Conservation (phyloP, 1,140 invertebrate genomes). For the Helicoverpa armigera region DNA sequence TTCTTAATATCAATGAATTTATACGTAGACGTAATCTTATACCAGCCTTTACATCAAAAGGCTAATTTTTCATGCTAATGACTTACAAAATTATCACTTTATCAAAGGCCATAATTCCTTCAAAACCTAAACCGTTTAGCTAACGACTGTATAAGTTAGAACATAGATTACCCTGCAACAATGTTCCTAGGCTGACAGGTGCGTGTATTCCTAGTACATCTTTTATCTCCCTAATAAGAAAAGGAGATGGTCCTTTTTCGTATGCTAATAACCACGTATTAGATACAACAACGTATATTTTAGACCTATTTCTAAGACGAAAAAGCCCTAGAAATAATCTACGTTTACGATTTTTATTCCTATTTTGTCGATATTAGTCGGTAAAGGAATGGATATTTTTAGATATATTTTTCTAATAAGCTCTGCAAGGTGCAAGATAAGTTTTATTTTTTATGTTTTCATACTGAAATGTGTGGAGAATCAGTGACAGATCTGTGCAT, state of each 20-base stretch:
- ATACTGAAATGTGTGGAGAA: not conserved
- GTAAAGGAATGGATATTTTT: not conserved
- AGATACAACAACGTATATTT: not conserved
- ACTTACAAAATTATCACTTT: too few relatives aligned
- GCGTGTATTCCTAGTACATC: not conserved
- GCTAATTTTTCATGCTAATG: too few relatives aligned
- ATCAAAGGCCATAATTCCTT: too few relatives aligned
- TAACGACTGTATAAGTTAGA: not conserved
- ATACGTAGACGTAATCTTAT: too few relatives aligned
- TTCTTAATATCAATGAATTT: too few relatives aligned
- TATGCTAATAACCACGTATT: slow-evolving; percentile 14
- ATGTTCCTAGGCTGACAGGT: not conserved
- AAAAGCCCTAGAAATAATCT: not conserved
- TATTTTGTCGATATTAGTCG: slow-evolving; percentile 3
- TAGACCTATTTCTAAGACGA: not conserved
- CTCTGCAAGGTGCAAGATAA: not conserved
- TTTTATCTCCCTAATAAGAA: not conserved
- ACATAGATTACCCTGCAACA: slow-evolving; percentile 1
- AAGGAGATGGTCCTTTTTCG: too few relatives aligned
- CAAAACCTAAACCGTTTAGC: too few relatives aligned
- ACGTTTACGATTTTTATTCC: slow-evolving; percentile 10
- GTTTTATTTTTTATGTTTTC: not conserved
- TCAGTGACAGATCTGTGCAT: too few relatives aligned
- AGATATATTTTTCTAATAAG: not conserved
- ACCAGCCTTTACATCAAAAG: not conserved